Conservation (phyloP, 2,888 invertebrate species). For the Magallana nippona region DNA sequence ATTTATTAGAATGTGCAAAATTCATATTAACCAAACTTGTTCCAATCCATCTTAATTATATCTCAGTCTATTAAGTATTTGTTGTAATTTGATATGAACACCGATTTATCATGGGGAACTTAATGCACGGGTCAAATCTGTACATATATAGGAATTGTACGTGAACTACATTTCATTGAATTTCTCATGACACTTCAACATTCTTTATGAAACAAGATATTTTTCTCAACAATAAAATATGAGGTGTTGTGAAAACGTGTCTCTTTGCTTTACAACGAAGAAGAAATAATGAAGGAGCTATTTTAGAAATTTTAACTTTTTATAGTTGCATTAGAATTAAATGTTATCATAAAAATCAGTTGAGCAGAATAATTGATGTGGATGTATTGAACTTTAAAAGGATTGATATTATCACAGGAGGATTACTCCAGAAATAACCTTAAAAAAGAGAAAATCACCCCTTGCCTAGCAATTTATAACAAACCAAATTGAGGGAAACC, state of each 20-base stretch:
- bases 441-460: no score
- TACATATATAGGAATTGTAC: neutral
- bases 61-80: no score
- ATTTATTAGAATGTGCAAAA: no score
- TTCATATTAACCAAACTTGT: no score
- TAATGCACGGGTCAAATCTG: no score
- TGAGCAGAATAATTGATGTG: constrained; percentile 25
- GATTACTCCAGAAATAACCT: no score
- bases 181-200: constrained; percentile 6
- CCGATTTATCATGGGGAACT: no score
- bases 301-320: neutral
- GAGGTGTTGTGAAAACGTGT: neutral
- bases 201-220: constrained; percentile 21
- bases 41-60: no score
- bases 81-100: no score
- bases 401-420: neutral
- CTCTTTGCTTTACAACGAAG: neutral
- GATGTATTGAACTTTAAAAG: neutral
- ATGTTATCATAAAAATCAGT: neutral
- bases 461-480: no score
- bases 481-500: no score
- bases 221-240: neutral
- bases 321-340: neutral
- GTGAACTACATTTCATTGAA: neutral
- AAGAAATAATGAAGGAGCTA: neutral